Evolutionary conservation across 2,888 invertebrate species (phyloP).

Genomic region (Pristionchus entomophagus): DNA sequence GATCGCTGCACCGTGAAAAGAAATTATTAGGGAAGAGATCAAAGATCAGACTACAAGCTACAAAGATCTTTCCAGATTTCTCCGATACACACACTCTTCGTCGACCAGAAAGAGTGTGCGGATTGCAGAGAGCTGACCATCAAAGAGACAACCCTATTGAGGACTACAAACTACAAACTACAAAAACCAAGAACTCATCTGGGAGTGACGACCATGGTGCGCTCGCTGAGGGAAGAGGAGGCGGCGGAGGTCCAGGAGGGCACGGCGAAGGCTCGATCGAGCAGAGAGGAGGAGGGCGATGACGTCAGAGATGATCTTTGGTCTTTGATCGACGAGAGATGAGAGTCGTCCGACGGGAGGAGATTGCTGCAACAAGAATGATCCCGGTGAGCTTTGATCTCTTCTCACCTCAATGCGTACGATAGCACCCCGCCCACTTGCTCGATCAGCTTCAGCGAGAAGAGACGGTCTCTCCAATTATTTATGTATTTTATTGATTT

Average conservation of each 20-base stretch:
- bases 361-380: not conserved
- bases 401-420: not conserved
- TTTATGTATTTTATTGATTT: too few relatives aligned
- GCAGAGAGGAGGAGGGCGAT: not conserved
- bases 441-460: constrained; percentile 28
- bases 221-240: not conserved
- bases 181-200: constrained; percentile 29
- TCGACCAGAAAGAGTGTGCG: too few relatives aligned
- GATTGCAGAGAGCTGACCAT: not conserved
- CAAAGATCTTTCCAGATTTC: not conserved
- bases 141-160: not conserved
- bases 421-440: not conserved
- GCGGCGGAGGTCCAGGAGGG: too few relatives aligned
- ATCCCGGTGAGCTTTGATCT: constrained; percentile 10
- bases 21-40: not conserved
- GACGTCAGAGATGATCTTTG: constrained; percentile 9
- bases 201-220: constrained; percentile 31
- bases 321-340: too few relatives aligned
- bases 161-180: not conserved
- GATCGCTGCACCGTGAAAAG: not conserved
- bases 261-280: not conserved
- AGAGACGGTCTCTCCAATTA: constrained; percentile 13
- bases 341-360: not conserved
- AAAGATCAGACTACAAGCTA: constrained; percentile 9
- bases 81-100: too few relatives aligned